Percentiles rank a stretch among this genome's conserved stretches.
Evolutionary conservation across 2,888 invertebrate genomes (phyloP).

Genomic region (Anorthoa munda): DNA sequence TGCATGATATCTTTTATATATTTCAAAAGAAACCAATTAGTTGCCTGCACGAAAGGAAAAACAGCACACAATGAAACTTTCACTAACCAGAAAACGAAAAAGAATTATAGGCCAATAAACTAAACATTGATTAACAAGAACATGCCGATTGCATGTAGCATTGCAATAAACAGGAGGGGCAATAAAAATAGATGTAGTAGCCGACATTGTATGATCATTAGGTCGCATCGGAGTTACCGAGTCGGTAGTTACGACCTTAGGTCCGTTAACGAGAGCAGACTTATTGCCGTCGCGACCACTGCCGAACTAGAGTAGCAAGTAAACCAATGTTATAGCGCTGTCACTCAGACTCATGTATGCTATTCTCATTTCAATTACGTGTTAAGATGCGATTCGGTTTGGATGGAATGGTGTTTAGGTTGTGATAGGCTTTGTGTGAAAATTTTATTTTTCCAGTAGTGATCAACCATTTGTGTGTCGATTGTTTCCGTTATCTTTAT

Average conservation of each 20-base stretch:
- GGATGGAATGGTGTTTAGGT: constrained; percentile 25
- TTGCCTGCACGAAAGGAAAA: constrained; percentile 10
- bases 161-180: constrained; percentile 63
- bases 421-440: constrained; percentile 7
- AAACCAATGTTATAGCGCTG: constrained; percentile 78
- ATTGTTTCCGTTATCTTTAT: background rate
- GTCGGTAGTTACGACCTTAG: constrained; percentile 74
- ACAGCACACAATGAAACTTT: constrained; percentile 13
- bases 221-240: constrained; percentile 63
- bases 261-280: constrained; percentile 79
- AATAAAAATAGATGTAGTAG: constrained; percentile 66
- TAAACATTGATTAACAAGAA: constrained; percentile 66
- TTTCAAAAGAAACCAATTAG: background rate
- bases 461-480: no score
- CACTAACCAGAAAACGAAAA: constrained; percentile 20
- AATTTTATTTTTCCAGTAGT: background rate
- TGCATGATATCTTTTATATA: background rate
- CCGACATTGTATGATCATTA: constrained; percentile 78
- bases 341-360: constrained; percentile 62
- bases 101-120: constrained; percentile 42
- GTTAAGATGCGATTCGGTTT: constrained; percentile 53
- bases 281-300: constrained; percentile 75
- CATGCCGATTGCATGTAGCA: constrained; percentile 64
- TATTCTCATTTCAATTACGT: constrained; percentile 57
- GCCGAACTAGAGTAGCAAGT: constrained; percentile 67